phyloP scores from a whole-genome alignment of 1,140 invertebrate species.

The Onthophagus taurus region DNA sequence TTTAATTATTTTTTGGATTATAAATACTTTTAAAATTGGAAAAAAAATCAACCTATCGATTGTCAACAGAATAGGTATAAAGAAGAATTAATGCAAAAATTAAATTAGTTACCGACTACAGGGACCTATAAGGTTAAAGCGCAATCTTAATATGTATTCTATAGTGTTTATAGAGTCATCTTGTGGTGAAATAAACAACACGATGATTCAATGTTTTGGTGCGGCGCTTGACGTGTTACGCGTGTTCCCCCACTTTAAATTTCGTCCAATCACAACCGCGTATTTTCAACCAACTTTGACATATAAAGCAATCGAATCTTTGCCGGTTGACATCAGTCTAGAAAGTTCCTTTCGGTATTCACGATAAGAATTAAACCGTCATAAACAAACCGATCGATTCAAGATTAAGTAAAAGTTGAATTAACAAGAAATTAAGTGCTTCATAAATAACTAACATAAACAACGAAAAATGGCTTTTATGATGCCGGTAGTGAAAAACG shows the following conservation, averaged over 20 bases:
- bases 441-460: background rate
- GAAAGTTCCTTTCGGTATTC: conserved; percentile 6
- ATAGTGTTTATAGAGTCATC: conserved; percentile 13
- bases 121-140: no score
- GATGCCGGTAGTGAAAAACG: conserved; percentile 88
- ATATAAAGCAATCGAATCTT: conserved; percentile 16
- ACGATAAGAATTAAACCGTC: no score
- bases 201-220: conserved; percentile 9
- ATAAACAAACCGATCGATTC: background rate
- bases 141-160: no score
- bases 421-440: background rate
- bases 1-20: no score
- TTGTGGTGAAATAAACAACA: conserved; percentile 6
- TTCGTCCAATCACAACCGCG: conserved; percentile 11
- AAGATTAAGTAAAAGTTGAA: background rate
- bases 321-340: conserved; percentile 10
- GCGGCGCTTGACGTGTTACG: conserved; percentile 3
- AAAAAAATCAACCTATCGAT: no score
- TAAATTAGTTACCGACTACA: no score
- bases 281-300: conserved; percentile 9
- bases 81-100: no score
- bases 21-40: no score
- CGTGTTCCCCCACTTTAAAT: conserved; percentile 10
- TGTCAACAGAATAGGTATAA: no score
- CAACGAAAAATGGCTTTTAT: conserved; percentile 74